A percentile compares a stretch with the other conserved stretches of the same genome.
Evolutionary conservation across 2,888 invertebrate genomes (phyloP).

Genomic region (Macrostomum cliftonense): DNA sequence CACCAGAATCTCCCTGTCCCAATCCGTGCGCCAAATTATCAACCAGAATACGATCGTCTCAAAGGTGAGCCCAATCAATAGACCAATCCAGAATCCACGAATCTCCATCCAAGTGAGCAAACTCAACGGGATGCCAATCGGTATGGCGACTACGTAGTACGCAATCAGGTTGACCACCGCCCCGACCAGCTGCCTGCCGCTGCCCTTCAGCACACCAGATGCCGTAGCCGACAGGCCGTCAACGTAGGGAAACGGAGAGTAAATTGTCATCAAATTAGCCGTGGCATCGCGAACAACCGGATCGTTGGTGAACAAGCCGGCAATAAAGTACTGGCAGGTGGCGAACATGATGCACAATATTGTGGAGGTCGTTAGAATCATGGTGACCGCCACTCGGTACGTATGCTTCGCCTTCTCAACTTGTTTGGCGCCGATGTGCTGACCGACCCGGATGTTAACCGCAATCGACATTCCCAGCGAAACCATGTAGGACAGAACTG

Average conservation of each 20-base stretch:
- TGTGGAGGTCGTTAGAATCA: not conserved
- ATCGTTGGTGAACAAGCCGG: too few species aligned
- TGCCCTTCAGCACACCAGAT: too few species aligned
- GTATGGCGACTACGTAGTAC: too few species aligned
- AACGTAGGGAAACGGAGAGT: too few species aligned
- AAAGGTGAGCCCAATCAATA: not conserved
- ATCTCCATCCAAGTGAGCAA: too few species aligned
- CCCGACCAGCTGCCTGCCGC: too few species aligned
- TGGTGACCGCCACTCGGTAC: not conserved
- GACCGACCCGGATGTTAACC: not conserved
- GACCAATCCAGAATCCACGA: not conserved
- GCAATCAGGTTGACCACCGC: too few species aligned
- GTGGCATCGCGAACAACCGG: too few species aligned
- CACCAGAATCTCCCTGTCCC: not conserved
- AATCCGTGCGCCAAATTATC: not conserved
- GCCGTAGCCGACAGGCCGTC: too few species aligned
- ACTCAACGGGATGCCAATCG: too few species aligned
- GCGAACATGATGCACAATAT: not conserved
- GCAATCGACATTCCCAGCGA: not conserved
- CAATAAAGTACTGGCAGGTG: not conserved
- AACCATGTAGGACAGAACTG: not conserved
- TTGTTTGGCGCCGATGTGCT: not conserved
- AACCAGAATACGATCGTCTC: not conserved
- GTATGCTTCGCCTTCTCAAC: not conserved
- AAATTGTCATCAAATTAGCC: too few species aligned